phyloP scores from a whole-genome alignment of 2,797 vertebrate species.

The Dermochelys coriacea region DNA sequence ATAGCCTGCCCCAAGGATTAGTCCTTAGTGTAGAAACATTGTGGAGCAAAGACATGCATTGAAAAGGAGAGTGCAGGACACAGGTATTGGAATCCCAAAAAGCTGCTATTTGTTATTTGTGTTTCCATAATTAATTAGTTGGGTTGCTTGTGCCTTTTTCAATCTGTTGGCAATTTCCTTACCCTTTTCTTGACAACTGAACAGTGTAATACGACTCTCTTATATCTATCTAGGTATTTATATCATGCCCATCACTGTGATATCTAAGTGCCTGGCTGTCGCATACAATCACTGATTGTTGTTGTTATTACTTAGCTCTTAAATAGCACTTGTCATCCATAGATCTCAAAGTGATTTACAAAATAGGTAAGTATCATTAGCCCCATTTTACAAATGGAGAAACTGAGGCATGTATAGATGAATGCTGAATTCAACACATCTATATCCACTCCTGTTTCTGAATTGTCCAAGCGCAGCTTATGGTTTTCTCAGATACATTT shows the following conservation, averaged over 20 bases:
- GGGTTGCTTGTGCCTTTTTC: not conserved
- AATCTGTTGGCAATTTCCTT: not conserved
- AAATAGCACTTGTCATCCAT: not conserved
- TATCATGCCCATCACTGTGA: not conserved
- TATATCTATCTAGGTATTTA: not conserved
- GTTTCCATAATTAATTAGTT: not conserved
- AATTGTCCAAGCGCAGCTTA: not conserved
- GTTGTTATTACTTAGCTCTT: not conserved
- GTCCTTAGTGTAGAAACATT: not conserved
- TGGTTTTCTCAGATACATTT: not conserved
- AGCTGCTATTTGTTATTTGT: not conserved
- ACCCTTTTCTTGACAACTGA: not conserved
- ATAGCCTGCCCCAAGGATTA: not conserved
- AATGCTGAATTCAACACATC: not conserved
- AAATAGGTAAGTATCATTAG: not conserved
- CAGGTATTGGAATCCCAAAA: not conserved
- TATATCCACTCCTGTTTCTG: not conserved
- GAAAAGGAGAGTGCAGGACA: not conserved
- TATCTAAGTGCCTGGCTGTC: not conserved
- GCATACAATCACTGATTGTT: not conserved
- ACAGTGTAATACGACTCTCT: not conserved
- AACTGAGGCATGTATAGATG: not conserved
- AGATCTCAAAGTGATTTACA: not conserved
- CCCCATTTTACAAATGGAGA: not conserved
- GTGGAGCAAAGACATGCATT: not conserved